Evolutionary conservation across 2,797 vertebrate genomes (phyloP).

Genomic region (Artibeus jamaicensis): DNA sequence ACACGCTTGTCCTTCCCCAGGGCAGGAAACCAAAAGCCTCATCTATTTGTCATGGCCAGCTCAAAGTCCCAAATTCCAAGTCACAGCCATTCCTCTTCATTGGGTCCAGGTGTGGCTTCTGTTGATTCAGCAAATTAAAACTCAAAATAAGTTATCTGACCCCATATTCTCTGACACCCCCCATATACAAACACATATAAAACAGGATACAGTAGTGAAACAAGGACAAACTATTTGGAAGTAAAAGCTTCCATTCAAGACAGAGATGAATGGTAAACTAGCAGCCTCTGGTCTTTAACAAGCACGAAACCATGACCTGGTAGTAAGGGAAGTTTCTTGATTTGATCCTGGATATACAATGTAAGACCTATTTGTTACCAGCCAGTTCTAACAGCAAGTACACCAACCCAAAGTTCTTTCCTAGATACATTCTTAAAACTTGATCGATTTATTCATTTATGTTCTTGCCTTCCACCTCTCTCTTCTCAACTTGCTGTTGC

Average conservation of each 20-base stretch:
- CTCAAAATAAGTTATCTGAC: background rate
- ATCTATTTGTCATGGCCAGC: background rate
- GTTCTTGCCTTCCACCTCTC: background rate
- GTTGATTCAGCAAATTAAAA: background rate
- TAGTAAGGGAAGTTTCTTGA: background rate
- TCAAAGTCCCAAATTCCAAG: background rate
- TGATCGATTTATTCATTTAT: background rate
- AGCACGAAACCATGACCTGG: background rate
- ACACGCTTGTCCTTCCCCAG: rapidly evolving
- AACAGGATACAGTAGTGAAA: background rate
- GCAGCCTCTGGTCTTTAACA: background rate
- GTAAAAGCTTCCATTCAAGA: background rate
- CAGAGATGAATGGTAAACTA: background rate
- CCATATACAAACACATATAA: background rate
- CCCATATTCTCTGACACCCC: too few relatives aligned
- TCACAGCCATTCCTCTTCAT: background rate
- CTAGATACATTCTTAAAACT: background rate
- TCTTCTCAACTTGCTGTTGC: background rate
- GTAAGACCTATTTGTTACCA: background rate
- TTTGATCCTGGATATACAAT: background rate
- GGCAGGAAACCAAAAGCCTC: background rate
- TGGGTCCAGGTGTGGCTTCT: background rate
- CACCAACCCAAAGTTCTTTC: background rate
- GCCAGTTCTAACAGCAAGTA: background rate
- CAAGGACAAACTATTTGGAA: background rate